A percentile compares a stretch with the other conserved stretches of the same genome.
Evolutionary conservation across 1,140 invertebrate genomes (phyloP).

Genomic region (Drosophila teissieri): DNA sequence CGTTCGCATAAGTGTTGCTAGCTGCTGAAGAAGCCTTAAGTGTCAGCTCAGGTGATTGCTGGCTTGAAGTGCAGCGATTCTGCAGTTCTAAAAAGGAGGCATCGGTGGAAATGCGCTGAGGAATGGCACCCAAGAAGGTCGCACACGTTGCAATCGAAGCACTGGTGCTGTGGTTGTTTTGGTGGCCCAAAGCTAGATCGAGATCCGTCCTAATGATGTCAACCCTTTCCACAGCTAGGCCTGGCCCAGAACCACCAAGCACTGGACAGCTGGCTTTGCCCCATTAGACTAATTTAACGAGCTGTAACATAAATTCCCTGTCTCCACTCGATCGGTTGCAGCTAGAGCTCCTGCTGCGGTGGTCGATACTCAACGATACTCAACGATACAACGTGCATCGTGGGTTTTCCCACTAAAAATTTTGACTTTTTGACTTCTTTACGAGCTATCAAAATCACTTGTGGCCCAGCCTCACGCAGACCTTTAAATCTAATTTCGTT

Average conservation of each 20-base stretch:
- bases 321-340: conserved; percentile 33
- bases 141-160: conserved; percentile 44
- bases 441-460: conserved; percentile 82
- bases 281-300: conserved; percentile 81
- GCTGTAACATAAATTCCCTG: conserved; percentile 76
- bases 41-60: conserved; percentile 76
- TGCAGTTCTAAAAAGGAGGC: neutral
- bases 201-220: conserved; percentile 62
- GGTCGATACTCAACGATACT: conserved; percentile 39
- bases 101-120: conserved; percentile 9
- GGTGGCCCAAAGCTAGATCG: conserved; percentile 10
- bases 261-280: conserved; percentile 55
- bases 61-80: conserved; percentile 38
- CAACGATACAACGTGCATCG: conserved; percentile 17
- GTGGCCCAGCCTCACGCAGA: conserved; percentile 54
- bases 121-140: conserved; percentile 26
- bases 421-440: conserved; percentile 76
- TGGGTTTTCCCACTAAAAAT: conserved; percentile 61
- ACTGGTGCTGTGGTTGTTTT: neutral
- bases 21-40: conserved; percentile 83
- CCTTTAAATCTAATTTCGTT: conserved; percentile 80
- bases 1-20: conserved; percentile 77
- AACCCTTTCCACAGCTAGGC: conserved; percentile 31
- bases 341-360: conserved; percentile 70
- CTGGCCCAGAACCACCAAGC: neutral